Base-by-base conservation (phyloP, 30 jellyfish, hydroid and myxozoan genomes). In the Cassiopea xamachana region DNA sequence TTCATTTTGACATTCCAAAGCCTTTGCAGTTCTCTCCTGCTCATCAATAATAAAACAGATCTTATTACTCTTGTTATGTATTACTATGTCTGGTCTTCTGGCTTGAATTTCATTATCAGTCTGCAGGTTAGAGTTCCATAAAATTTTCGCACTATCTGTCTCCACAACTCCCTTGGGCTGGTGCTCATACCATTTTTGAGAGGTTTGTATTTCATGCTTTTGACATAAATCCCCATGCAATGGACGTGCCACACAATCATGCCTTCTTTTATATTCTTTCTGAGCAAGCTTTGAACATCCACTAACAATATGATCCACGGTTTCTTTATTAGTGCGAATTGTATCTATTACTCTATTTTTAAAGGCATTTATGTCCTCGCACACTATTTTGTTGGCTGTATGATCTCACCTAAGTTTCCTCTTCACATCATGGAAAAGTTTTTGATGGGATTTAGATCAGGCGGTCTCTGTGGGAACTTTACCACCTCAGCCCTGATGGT, bases 181-280 rank as follows among this genome's bases (percentile, higher is more conserved):
- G 74, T 68, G 92, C 61, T 83, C 92, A 83, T 83, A 69, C 92
- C 92, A 83, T 18, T 83, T 64, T 17, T 83, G 51, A 9, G 75
- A 1, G 2, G 7, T 15, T 39, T 77, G 75, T 3, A 77, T 9
- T 18, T 18, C 86, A 55, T 5, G 7, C 73, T 77, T 77, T 44
- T 12, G 15, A 18, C 86, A 77, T 12, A 48, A 15, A 7, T 55
- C 14, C 86, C 86, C 46, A 51, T 77, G 86, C 5, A 48, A 7
- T n/a, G 8, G 7, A 39, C 50, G 10, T 2, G 73, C 72, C 16
- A 77, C 86, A 51, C 48, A 44, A 18, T 55, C 73, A 4, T 77
- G 86, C 9, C 73, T 17, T 77, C 73, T 77, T 48, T 47, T 47
- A 74, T 48, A 48, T 51, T 77, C 86, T 77, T 77, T 77, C 18